Percentiles rank a stretch among this genome's conserved stretches.
These are phyloP conservation scores for Lissonota sp. DNA, from an alignment of 2,888 invertebrate species.

Conservation along the genomic window DNA sequence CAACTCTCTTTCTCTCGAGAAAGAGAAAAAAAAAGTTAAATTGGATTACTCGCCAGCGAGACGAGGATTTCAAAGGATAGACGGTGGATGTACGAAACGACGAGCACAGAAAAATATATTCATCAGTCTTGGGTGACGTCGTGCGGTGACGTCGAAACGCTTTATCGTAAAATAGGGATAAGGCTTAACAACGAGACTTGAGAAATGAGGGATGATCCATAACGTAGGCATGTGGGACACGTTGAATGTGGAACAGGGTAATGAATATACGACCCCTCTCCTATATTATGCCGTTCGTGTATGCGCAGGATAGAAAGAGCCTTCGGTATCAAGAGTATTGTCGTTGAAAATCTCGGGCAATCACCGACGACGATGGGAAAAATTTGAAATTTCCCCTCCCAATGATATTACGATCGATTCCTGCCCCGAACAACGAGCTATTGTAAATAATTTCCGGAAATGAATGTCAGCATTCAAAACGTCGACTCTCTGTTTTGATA, in stretches of 20 bases:
- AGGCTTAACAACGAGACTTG: slow-evolving; percentile 5
- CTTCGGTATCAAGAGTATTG: slow-evolving; percentile 23
- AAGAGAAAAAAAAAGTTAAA: not conserved
- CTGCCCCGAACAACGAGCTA: no score
- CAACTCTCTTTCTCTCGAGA: not conserved
- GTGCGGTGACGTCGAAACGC: not conserved
- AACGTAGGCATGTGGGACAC: slow-evolving; percentile 10
- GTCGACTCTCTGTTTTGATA: no score
- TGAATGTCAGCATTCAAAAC: no score
- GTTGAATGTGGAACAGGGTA: slow-evolving; percentile 28
- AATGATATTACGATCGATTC: slow-evolving; percentile 41
- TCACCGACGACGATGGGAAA: slow-evolving; percentile 63
- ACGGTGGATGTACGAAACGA: not conserved
- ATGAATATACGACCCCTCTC: slow-evolving; percentile 30
- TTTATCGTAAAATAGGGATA: slow-evolving; percentile 20
- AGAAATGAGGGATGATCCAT: slow-evolving; percentile 27
- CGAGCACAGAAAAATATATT: not conserved
- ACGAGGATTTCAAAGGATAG: not conserved
- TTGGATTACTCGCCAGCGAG: slow-evolving; percentile 1
- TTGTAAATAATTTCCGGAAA: no score
- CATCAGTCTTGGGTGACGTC: not conserved
- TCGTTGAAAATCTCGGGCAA: slow-evolving; percentile 1
- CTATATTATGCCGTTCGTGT: slow-evolving; percentile 7
- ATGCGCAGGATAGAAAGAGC: not conserved
- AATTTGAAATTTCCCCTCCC: slow-evolving; percentile 70